Evolutionary conservation across 2,113 vertebrate species (phyloP).

Genomic region (Silurus asotus): DNA sequence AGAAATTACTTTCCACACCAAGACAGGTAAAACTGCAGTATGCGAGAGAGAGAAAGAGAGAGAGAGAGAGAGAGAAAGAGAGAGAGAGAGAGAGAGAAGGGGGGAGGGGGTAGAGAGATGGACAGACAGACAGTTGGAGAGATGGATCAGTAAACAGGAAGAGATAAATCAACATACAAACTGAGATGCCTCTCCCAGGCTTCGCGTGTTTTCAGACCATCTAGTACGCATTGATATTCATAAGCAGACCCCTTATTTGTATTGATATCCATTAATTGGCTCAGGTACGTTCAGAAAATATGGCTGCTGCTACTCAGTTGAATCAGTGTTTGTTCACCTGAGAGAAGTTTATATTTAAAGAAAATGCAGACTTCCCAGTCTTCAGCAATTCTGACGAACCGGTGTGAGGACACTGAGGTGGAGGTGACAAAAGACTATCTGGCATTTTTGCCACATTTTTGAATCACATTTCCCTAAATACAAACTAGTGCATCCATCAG

Average conservation of each 20-base stretch:
- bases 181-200: not conserved
- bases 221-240: not conserved
- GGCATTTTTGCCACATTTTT: not conserved
- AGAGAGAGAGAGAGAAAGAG: slow-evolving; percentile 41
- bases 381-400: not conserved
- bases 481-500: not conserved
- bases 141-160: slow-evolving; percentile 27
- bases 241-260: not conserved
- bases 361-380: slow-evolving; percentile 30
- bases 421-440: not conserved
- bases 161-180: not conserved
- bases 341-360: not conserved
- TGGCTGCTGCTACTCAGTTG: not conserved
- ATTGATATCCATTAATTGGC: not conserved
- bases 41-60: slow-evolving; percentile 53
- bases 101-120: not conserved
- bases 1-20: slow-evolving; percentile 75
- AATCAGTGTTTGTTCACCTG: not conserved
- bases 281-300: not conserved
- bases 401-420: not conserved
- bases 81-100: slow-evolving; percentile 51
- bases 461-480: not conserved
- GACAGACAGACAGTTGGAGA: not conserved
- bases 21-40: slow-evolving; percentile 47
- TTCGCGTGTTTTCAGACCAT: not conserved